phyloP scores from a whole-genome alignment of 2,888 invertebrate species.

The Conchocele bisecta region DNA sequence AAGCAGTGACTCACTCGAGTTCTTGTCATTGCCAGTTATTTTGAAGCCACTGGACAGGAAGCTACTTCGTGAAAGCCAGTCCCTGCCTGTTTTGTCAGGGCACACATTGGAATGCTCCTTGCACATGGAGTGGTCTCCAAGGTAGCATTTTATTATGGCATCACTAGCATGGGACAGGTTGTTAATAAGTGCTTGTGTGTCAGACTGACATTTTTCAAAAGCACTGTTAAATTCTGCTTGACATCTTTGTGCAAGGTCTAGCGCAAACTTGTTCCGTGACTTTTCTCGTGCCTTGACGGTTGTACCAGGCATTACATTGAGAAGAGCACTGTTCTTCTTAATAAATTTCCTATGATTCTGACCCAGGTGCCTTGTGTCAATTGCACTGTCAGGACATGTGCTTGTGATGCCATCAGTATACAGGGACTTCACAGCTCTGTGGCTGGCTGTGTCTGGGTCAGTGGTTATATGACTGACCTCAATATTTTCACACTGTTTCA shows the following conservation, averaged over 20 bases:
- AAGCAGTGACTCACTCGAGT: no score
- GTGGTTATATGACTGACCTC: not conserved
- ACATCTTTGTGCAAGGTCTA: not conserved
- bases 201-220: not conserved
- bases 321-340: not conserved
- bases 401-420: not conserved
- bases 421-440: not conserved
- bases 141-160: not conserved
- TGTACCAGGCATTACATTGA: not conserved
- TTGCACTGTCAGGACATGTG: not conserved
- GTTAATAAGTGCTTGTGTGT: no score
- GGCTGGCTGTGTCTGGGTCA: not conserved
- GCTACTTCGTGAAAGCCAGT: no score
- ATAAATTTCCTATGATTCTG: conserved; percentile 1
- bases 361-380: not conserved
- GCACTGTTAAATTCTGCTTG: not conserved
- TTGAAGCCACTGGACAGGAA: no score
- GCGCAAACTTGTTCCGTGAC: not conserved
- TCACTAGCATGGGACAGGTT: not conserved
- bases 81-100: no score
- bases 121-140: not conserved
- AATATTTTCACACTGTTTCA: no score
- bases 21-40: no score
- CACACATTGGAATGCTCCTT: not conserved
- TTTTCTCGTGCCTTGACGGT: not conserved